phyloP scores from a whole-genome alignment of 2,113 vertebrate genomes.

The Esox niger region DNA sequence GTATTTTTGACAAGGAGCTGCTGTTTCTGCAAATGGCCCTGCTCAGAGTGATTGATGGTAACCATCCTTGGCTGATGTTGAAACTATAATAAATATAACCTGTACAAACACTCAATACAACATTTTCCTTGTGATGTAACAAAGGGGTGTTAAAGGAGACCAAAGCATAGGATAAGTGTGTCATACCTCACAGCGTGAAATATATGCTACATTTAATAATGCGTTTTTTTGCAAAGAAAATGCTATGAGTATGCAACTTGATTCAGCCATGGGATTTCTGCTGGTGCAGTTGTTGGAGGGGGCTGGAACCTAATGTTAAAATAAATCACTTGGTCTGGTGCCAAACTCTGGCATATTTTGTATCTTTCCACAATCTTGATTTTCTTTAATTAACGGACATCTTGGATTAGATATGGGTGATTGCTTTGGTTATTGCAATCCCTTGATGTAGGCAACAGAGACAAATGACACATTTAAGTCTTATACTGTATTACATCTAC shows the following conservation, averaged over 20 bases:
- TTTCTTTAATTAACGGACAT: no score
- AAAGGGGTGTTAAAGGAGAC: not conserved
- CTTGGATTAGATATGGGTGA: not conserved
- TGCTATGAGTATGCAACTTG: no score
- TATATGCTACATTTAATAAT: not conserved
- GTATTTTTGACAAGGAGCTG: conserved; percentile 41
- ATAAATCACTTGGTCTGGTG: no score
- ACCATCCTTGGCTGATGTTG: conserved; percentile 40
- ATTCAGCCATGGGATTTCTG: no score
- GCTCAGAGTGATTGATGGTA: conserved; percentile 53
- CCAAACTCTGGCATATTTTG: no score
- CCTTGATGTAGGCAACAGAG: no score
- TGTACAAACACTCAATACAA: not conserved
- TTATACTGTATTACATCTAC: no score
- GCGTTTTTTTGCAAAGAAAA: not conserved
- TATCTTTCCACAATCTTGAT: not conserved
- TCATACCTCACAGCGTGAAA: not conserved
- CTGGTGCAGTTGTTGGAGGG: no score
- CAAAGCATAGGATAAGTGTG: not conserved
- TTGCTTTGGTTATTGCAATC: no score
- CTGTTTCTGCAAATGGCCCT: conserved; percentile 48
- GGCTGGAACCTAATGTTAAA: no score
- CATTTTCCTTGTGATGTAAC: not conserved
- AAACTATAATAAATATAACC: not conserved
- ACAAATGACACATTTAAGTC: no score